These are phyloP conservation scores for Stichodactyla helianthus DNA, from an alignment of 64 coral and sea anemone species.

Conservation along the genomic window DNA sequence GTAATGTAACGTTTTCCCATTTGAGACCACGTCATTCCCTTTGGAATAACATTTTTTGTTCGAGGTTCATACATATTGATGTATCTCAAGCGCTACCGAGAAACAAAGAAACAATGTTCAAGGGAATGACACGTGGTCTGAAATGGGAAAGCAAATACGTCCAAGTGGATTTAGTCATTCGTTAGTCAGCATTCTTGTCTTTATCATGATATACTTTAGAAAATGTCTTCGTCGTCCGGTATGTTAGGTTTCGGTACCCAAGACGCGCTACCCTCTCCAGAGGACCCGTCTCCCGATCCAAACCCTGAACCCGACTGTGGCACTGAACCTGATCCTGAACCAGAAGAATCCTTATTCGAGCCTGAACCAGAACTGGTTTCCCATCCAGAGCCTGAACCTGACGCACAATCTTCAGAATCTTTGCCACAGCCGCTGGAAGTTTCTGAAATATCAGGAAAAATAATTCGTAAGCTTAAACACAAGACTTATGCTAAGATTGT, in stretches of 20 bases:
- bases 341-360: too few relatives aligned
- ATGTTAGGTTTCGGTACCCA: not conserved
- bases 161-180: too few relatives aligned
- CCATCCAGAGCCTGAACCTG: constrained; percentile 32
- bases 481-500: too few relatives aligned
- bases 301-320: constrained; percentile 19
- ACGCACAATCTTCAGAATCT: not conserved
- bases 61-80: too few relatives aligned
- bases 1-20: too few relatives aligned
- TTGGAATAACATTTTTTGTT: too few relatives aligned
- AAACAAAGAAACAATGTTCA: too few relatives aligned
- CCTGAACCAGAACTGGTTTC: constrained; percentile 27
- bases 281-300: not conserved
- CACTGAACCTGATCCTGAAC: not conserved
- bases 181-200: not conserved
- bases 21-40: too few relatives aligned
- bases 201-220: not conserved
- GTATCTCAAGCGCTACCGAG: too few relatives aligned
- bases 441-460: not conserved
- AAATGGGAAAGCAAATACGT: too few relatives aligned
- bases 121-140: too few relatives aligned
- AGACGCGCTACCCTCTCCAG: not conserved
- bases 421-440: not conserved
- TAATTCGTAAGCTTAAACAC: not conserved
- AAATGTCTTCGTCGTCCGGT: constrained; percentile 15